Base-by-base conservation (phyloP, 2,888 invertebrate species). In the Stenolophus ochropezus region DNA sequence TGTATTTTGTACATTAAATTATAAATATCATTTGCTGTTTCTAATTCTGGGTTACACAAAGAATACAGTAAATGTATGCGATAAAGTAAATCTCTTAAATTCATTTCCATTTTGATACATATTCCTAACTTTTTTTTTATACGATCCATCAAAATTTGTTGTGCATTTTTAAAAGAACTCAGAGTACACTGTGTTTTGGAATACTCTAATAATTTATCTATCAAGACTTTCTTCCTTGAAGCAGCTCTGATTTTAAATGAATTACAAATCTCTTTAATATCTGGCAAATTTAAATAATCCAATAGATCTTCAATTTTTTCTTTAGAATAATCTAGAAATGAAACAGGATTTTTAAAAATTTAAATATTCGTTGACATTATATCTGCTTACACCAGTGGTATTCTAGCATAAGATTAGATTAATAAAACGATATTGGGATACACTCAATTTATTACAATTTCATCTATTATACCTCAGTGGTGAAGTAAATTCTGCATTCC, bases 21-120 rank as follows among this genome's bases (percentile, higher is more conserved):
- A 80, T 85, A 84, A 20, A 85, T 86, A 21, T 86, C 86, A 21
- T 84, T 83, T 5, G 85, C 83, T 53, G 85, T 84, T 3, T 82
- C 51, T 61, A 86, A 84, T 20, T 84, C 83, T 0, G 83, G 76
- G 81, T 87, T 87, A 20, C 86, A 85, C 71, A 86, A 87, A 23
- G 86, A 86, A 71, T 85, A 87, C 51, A 88, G 82, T 14, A 87
- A 56, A 84, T 85, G 87, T 6, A 84, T 71, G 77, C 86, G 85
- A 77, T 85, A 82, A 25, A 88, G 85, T 5, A 85, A 82, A 5
- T 85, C 83, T 51, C 81, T 79, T 14, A 86, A 82, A 14, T 81
- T 65, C 14, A 84, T 76, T 25, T 83, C 85, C 6, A 88, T 79
- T 83, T 86, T 87, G 3, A 88, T 79, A 69, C 85, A 85, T 18